phyloP scores from a whole-genome alignment of 2,797 vertebrate genomes.

The Cossypha heuglini region DNA sequence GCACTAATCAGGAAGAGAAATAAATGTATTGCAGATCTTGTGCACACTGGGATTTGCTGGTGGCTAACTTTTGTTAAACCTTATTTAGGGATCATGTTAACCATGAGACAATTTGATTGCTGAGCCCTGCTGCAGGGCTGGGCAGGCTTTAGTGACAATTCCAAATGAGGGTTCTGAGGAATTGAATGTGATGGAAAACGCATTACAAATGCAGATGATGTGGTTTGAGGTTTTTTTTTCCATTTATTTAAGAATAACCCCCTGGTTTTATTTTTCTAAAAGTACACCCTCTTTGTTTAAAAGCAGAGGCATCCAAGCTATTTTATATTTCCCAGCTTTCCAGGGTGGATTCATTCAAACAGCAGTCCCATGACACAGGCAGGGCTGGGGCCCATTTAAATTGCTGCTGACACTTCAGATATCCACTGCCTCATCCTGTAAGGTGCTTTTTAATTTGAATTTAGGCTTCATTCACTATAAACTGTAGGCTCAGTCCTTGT shows the following conservation, averaged over 20 bases:
- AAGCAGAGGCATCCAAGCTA: not conserved
- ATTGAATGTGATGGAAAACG: not conserved
- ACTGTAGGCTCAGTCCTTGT: not conserved
- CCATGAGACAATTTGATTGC: not conserved
- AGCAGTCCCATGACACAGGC: not conserved
- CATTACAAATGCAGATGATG: not conserved
- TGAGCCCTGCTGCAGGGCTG: not conserved
- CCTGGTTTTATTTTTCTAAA: not conserved
- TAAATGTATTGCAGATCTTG: not conserved
- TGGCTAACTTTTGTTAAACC: not conserved
- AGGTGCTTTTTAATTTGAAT: not conserved
- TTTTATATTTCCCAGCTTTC: not conserved
- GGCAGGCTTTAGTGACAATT: not conserved
- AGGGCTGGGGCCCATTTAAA: not conserved
- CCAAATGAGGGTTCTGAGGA: not conserved
- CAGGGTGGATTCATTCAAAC: not conserved
- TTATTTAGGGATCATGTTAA: not conserved
- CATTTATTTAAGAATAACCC: not conserved
- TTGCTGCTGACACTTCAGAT: not conserved
- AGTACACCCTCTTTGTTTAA: not conserved
- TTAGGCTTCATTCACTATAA: not conserved
- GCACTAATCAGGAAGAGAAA: not conserved
- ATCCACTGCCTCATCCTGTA: not conserved
- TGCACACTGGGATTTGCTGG: not conserved
- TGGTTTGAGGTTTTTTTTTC: not conserved